Conservation (phyloP, 2,113 vertebrate species). For the Hippocampus barbouri region DNA sequence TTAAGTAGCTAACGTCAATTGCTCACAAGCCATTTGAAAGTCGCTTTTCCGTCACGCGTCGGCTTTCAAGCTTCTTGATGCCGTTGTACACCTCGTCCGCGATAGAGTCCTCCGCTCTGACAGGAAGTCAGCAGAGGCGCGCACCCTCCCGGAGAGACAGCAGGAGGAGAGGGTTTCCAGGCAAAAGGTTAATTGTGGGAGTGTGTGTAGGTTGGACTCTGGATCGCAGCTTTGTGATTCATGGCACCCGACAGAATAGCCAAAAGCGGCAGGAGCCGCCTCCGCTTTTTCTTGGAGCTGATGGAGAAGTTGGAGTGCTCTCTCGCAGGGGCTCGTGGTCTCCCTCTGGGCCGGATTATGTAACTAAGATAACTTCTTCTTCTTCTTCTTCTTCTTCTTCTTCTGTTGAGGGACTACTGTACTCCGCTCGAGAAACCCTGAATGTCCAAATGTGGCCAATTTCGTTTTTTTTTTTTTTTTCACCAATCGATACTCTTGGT, state of each 20-base stretch:
- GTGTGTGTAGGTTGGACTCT: conserved; percentile 46
- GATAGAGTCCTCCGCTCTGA: conserved; percentile 1
- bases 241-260: conserved; percentile 46
- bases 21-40: no score
- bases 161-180: conserved; percentile 18
- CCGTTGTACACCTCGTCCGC: no score
- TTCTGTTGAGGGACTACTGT: conserved; percentile 23
- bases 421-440: no score
- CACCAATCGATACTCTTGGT: not conserved
- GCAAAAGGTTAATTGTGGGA: conserved; percentile 61
- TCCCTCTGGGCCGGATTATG: conserved; percentile 6
- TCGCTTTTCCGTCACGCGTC: no score
- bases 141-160: conserved; percentile 14
- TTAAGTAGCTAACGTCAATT: no score
- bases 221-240: conserved; percentile 52
- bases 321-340: conserved; percentile 35
- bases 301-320: conserved; percentile 33
- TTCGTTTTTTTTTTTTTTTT: not conserved
- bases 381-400: conserved; percentile 21
- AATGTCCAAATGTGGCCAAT: not conserved
- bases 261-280: conserved; percentile 15
- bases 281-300: conserved; percentile 36
- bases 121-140: conserved; percentile 23
- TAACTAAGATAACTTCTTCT: conserved; percentile 20
- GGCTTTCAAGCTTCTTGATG: no score